Conservation (phyloP, 2,888 invertebrate species). For the Drosophila tanythrix region DNA sequence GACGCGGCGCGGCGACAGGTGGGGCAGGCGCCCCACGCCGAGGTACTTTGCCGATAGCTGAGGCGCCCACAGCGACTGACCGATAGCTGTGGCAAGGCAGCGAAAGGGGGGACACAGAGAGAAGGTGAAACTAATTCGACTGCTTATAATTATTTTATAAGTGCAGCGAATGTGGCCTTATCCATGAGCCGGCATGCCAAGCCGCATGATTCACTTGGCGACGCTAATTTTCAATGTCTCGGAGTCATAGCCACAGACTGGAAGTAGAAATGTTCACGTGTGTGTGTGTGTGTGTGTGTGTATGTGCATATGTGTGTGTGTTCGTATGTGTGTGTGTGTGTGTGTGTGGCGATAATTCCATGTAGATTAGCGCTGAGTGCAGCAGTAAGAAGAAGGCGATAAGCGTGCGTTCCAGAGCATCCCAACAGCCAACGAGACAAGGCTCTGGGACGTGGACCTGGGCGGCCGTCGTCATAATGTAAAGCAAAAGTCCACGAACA, state of each 20-base stretch:
- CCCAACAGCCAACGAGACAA: slow-evolving; percentile 19
- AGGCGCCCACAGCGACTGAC: slow-evolving; percentile 18
- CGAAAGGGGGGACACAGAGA: neutral
- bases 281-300: slow-evolving; percentile 1
- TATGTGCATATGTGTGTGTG: neutral
- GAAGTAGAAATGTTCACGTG: slow-evolving; percentile 9
- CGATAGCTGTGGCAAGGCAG: slow-evolving; percentile 1
- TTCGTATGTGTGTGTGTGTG: slow-evolving; percentile 15
- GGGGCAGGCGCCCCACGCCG: slow-evolving; percentile 26
- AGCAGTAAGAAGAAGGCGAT: slow-evolving; percentile 74
- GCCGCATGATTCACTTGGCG: slow-evolving; percentile 79
- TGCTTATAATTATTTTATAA: slow-evolving; percentile 78
- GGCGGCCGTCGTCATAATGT: slow-evolving; percentile 63
- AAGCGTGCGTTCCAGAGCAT: slow-evolving; percentile 68
- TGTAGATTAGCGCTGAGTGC: slow-evolving; percentile 78
- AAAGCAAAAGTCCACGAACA: slow-evolving; percentile 43
- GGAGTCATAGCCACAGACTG: slow-evolving; percentile 15
- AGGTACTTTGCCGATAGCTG: slow-evolving; percentile 4
- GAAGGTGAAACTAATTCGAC: slow-evolving; percentile 45
- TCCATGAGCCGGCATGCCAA: slow-evolving; percentile 66
- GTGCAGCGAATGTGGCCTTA: slow-evolving; percentile 76
- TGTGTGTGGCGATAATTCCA: slow-evolving; percentile 71
- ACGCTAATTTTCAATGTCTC: slow-evolving; percentile 71
- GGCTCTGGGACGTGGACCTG: slow-evolving; percentile 43
- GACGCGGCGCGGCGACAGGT: slow-evolving; percentile 52